Conservation (phyloP, 2,888 invertebrate species). For the Ametastegia equiseti region DNA sequence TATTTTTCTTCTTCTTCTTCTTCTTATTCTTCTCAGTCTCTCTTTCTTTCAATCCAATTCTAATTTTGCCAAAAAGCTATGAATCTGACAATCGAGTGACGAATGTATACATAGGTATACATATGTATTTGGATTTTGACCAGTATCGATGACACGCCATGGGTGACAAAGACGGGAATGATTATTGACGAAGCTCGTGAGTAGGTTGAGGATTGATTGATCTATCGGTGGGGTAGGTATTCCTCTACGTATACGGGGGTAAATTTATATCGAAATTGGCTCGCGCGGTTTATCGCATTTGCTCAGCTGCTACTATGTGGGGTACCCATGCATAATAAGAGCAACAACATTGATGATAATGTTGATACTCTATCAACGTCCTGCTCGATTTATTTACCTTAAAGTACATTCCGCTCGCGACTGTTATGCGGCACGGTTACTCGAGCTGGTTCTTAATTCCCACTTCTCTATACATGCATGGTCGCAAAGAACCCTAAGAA, state of each 20-base stretch:
- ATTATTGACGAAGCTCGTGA: background rate
- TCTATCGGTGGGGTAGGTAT: background rate
- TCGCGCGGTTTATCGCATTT: constrained; percentile 40
- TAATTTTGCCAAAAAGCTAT: background rate
- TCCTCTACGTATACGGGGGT: background rate
- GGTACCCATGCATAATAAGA: constrained; percentile 14
- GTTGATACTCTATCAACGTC: constrained; percentile 22
- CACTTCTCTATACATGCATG: no score
- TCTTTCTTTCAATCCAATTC: no score
- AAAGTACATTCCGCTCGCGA: background rate
- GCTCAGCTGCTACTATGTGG: constrained; percentile 40
- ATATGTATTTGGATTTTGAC: background rate
- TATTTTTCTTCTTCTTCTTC: background rate
- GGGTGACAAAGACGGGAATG: background rate
- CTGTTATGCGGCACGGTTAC: background rate
- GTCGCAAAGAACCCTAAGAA: no score
- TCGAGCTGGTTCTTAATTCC: no score
- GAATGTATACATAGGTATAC: background rate
- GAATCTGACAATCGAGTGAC: background rate
- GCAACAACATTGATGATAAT: background rate
- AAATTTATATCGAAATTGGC: constrained; percentile 36
- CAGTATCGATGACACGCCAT: background rate
- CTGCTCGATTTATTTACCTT: background rate
- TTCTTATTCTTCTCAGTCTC: background rate
- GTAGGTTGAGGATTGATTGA: background rate